Percentiles rank a stretch among this genome's conserved stretches.
Evolutionary conservation across 1,140 invertebrate species (phyloP).

Genomic region (Notospermus geniculatus): DNA sequence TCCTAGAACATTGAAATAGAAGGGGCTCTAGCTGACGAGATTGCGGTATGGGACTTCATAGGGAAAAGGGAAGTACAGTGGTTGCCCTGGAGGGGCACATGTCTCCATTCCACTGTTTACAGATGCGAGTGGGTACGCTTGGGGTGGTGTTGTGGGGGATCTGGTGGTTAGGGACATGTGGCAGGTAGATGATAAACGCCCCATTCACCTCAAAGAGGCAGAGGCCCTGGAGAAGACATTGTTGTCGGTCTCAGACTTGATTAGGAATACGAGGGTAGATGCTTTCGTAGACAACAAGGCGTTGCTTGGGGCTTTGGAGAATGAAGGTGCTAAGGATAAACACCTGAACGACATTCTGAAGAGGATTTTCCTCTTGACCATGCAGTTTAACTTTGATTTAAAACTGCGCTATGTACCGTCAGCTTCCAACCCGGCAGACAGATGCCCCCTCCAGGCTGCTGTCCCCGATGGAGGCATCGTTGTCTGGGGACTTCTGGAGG

Average conservation of each 20-base stretch:
- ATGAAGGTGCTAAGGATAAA: neutral
- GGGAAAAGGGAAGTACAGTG: neutral
- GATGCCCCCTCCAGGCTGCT: neutral
- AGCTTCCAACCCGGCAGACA: neutral
- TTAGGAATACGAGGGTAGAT: slow-evolving; percentile 2
- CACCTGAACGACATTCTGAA: neutral
- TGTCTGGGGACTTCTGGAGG: neutral
- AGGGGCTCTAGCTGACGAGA: neutral
- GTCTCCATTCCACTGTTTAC: neutral
- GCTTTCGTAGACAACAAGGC: slow-evolving; percentile 3
- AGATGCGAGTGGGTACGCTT: neutral
- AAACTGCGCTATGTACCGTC: slow-evolving; percentile 8
- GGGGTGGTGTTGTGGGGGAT: neutral
- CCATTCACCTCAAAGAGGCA: neutral
- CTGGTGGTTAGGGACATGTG: neutral
- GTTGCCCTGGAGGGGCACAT: neutral
- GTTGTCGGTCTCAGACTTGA: neutral
- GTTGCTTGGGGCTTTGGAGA: neutral
- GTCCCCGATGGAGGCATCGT: neutral
- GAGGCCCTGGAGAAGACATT: neutral
- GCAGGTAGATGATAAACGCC: neutral
- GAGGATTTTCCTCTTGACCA: neutral
- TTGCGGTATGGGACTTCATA: neutral
- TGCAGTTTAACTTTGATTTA: neutral
- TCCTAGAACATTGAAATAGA: neutral